Percentiles rank a stretch among this genome's conserved stretches.
Conservation (phyloP, 2,888 invertebrate species). For the Eristalis tenax region DNA sequence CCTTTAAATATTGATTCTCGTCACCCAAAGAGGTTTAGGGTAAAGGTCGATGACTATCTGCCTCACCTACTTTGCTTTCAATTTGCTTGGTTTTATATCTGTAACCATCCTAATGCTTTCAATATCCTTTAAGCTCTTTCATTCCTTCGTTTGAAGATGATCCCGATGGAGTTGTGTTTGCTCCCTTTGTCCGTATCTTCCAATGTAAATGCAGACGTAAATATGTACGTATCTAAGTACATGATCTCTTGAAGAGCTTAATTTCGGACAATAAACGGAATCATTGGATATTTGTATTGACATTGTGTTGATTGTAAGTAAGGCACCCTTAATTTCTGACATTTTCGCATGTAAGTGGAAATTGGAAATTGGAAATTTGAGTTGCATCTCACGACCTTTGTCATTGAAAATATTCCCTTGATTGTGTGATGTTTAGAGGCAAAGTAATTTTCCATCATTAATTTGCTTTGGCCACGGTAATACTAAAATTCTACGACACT, state of each 20-base stretch:
- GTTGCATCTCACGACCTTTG: no score
- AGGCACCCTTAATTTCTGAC: background rate
- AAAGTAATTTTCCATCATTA: no score
- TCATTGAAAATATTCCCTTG: no score
- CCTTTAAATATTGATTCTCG: background rate
- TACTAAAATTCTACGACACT: no score
- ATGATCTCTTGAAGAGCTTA: background rate
- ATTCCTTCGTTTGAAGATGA: background rate
- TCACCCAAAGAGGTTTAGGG: background rate
- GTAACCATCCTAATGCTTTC: background rate
- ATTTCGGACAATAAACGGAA: background rate
- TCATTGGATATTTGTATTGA: background rate
- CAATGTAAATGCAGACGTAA: background rate
- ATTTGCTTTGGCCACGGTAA: no score
- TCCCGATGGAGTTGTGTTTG: background rate
- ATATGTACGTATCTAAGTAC: background rate
- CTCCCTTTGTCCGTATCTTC: background rate
- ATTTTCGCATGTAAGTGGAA: no score
- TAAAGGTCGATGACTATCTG: background rate
- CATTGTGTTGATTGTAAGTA: background rate
- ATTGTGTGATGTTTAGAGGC: no score
- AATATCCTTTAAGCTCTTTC: background rate
- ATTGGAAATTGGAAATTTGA: no score
- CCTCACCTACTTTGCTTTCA: constrained; percentile 8
- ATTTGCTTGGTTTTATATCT: constrained; percentile 11